Base-by-base conservation (phyloP, 2,113 vertebrate species). In the Sturnus vulgaris region DNA sequence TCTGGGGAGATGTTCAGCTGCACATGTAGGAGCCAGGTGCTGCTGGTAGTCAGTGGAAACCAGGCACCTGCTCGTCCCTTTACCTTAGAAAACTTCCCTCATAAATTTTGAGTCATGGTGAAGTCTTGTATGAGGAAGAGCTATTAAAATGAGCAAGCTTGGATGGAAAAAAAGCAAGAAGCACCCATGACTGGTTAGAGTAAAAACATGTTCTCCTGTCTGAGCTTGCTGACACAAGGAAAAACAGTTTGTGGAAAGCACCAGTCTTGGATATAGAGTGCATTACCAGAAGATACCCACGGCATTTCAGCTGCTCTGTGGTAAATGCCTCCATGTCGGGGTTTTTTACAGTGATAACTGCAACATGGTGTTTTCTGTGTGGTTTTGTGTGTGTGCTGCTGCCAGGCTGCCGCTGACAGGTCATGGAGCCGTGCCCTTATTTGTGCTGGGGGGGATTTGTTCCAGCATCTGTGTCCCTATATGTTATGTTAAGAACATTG, bases 181-280 rank as follows among this genome's bases (percentile, higher is more conserved):
- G 61, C 53, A 89, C n/a, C 84, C 20, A 16, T 53, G 60, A 63
- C 46, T 86, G 40, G 65, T 91, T 82, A 53, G 80, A 65, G 40
- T 5, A 0, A 93, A 93, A 93, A 42, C 69, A 22, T 5, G 9
- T 61, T 86, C 57, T 94, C 82, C 31, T 96, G 87, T 47, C 84
- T 95, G 82, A 96, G 90, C 92, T 93, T 96, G 93, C 86, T 95
- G 79, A 75, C 72, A 81, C 52, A 46, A 88, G 88, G 93, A 78
- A 94, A 84, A 86, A 88, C 52, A 42, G 31, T 86, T 64, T 80
- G 88, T 42, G 86, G 94, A 92, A 95, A 96, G 47, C 68, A 95
- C 85, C 90, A 70, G 37, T 39, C 85, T 65, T 46, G 13, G 76
- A 39, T 76, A 56, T 21, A 60, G 42, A 52, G 12, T 5, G 15